These are phyloP conservation scores for Caenorhabditis imperialis DNA, from an alignment of 2,888 invertebrate genomes.

Conservation along the genomic window DNA sequence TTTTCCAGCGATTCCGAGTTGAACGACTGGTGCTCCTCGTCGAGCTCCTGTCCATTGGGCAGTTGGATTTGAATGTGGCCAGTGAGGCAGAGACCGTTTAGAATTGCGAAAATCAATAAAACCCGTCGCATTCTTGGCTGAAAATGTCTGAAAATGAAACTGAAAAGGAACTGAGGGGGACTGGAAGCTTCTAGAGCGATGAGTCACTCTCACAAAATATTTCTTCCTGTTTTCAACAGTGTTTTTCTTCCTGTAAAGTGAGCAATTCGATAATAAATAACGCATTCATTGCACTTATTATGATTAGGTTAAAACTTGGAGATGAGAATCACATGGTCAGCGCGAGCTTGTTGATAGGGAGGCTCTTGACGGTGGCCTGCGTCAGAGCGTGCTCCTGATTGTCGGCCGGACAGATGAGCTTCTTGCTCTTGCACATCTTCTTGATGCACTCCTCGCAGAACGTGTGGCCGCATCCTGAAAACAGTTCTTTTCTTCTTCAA, in stretches of 20 bases:
- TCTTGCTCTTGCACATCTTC: neutral
- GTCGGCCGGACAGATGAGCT: neutral
- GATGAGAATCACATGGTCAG: neutral
- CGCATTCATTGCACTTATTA: neutral
- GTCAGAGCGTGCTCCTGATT: neutral
- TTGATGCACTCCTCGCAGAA: slow-evolving; percentile 1
- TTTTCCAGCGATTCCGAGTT: slow-evolving; percentile 14
- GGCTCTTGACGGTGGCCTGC: neutral
- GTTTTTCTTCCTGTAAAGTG: too few relatives aligned
- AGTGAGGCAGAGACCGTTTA: slow-evolving; percentile 12
- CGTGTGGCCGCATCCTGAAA: neutral
- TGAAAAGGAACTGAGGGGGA: neutral
- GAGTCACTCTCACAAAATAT: too few relatives aligned
- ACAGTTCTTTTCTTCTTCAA: neutral
- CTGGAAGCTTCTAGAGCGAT: neutral
- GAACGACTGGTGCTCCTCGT: slow-evolving; percentile 2
- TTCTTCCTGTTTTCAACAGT: too few relatives aligned
- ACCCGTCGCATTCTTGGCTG: neutral
- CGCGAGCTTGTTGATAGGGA: neutral
- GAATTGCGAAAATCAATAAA: neutral
- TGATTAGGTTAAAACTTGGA: neutral
- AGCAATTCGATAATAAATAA: neutral
- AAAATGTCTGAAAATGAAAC: neutral
- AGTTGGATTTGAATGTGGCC: slow-evolving; percentile 30
- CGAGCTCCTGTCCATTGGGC: slow-evolving; percentile 5